Evolutionary conservation across 1,140 invertebrate species (phyloP).

Genomic region (Brachystomella parvula): DNA sequence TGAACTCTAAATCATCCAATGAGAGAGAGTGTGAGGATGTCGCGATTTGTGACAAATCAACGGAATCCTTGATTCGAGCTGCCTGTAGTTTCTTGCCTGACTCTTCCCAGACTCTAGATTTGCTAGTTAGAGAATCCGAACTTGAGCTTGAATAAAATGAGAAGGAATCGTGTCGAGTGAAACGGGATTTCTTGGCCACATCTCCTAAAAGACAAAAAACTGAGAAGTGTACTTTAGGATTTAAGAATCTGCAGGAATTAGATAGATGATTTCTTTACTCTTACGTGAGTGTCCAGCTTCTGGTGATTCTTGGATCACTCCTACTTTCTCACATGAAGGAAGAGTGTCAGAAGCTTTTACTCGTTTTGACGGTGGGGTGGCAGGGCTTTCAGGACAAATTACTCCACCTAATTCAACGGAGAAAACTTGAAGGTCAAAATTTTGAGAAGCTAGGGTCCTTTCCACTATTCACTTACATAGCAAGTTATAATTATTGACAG

Average conservation of each 20-base stretch:
- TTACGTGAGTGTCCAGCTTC: background rate
- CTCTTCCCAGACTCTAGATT: background rate
- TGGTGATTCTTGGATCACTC: background rate
- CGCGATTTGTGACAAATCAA: background rate
- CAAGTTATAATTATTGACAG: no score
- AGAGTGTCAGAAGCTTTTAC: background rate
- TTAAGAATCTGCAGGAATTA: no score
- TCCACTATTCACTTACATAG: no score
- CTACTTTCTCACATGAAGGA: background rate
- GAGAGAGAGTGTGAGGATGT: background rate
- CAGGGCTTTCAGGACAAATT: background rate
- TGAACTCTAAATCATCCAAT: background rate
- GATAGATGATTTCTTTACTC: background rate
- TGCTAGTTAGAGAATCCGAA: background rate
- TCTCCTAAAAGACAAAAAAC: background rate
- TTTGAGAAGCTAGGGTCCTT: no score
- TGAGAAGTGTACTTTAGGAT: no score
- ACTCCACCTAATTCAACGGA: no score
- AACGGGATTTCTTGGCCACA: background rate
- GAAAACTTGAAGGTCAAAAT: no score
- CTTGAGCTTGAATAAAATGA: background rate
- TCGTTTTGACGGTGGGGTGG: background rate
- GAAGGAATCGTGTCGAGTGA: background rate
- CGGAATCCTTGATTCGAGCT: background rate
- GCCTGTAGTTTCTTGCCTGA: background rate